A percentile compares a stretch with the other conserved stretches of the same genome.
Conservation (phyloP, 1,140 invertebrate genomes). For the Cephus cinctus region DNA sequence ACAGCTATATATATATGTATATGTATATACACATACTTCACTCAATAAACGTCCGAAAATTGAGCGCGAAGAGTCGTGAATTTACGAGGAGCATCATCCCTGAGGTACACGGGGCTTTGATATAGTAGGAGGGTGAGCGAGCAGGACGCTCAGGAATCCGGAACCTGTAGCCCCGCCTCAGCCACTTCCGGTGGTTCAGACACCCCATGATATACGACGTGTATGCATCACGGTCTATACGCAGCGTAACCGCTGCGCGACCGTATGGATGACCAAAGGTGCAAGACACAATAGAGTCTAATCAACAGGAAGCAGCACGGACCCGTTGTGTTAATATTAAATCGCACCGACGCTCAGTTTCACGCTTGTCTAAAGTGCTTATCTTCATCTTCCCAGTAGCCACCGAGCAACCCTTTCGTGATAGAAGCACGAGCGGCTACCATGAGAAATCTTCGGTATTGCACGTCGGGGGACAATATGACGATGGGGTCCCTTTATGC, state of each 20-base stretch:
- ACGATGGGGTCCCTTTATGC: background rate
- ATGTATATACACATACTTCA: too few relatives aligned
- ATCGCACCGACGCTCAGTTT: slow-evolving; percentile 33
- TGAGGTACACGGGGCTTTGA: too few relatives aligned
- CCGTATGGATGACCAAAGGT: slow-evolving; percentile 48
- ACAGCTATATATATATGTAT: too few relatives aligned
- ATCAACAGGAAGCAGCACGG: slow-evolving; percentile 40
- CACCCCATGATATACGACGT: slow-evolving; percentile 49
- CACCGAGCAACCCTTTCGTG: slow-evolving; percentile 23
- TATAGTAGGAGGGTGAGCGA: too few relatives aligned
- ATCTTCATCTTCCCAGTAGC: slow-evolving; percentile 33
- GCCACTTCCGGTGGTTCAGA: slow-evolving; percentile 41
- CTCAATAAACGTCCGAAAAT: too few relatives aligned
- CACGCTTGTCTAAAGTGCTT: slow-evolving; percentile 42
- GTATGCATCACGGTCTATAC: slow-evolving; percentile 40
- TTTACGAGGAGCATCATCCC: too few relatives aligned
- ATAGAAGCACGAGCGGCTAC: too few relatives aligned
- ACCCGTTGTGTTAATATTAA: slow-evolving; percentile 48
- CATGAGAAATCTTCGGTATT: slow-evolving; percentile 26
- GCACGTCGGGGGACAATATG: slow-evolving; percentile 15
- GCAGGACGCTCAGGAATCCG: background rate
- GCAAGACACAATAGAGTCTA: slow-evolving; percentile 48
- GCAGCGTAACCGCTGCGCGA: slow-evolving; percentile 33
- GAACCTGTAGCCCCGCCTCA: slow-evolving; percentile 12
- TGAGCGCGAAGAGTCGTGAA: too few relatives aligned